Base-by-base conservation (phyloP, 1,140 invertebrate genomes). In the Drosophila hydei region DNA sequence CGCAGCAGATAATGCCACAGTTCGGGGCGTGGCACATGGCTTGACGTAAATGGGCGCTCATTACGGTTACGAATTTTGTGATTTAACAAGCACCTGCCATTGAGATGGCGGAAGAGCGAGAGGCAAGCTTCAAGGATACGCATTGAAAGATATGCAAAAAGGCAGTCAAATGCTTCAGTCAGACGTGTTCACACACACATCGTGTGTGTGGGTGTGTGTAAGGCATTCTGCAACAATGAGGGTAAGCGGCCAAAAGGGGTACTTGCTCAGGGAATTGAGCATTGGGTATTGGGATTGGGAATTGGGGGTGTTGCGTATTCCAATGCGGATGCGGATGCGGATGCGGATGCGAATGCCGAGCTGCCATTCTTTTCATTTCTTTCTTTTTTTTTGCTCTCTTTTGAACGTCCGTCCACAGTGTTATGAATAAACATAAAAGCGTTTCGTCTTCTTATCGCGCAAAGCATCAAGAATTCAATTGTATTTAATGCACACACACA, bases 351-450 rank as follows among this genome's bases (percentile, higher is more conserved):
- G 52, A 27, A 65, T 51, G 45, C 12, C 19, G 58, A 69, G 27
- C 52, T 52, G 21, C 36, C 48, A 52, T 47, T 47, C 27, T 45
- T 45, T 21, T 19, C 38, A 16, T 42, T 42, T 8, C 30, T 1
- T 14, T 55, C 3, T 21, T 55, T 16, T 9, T 8, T 25, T 54
- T 16, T 23, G 38, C 45, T 43, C 51, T 47, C 45, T 51, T 51
- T 62, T 5, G 18, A 59, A 21, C 45, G 43, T 62, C 61, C 68
- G 36, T 27, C 52, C 19, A 19, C 52, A 58, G 45, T 71, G 77
- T 84, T 87, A 85, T 84, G 80, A 76, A 84, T 84, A 84, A 84
- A 76, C 81, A 85, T 87, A 80, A 85, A 87, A 77, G 74, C 70
- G 56, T 69, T 85, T 78, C 61, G 48, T 27, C 65, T 67, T 68